Conservation (phyloP, 2,113 vertebrate species). For the Puma concolor region DNA sequence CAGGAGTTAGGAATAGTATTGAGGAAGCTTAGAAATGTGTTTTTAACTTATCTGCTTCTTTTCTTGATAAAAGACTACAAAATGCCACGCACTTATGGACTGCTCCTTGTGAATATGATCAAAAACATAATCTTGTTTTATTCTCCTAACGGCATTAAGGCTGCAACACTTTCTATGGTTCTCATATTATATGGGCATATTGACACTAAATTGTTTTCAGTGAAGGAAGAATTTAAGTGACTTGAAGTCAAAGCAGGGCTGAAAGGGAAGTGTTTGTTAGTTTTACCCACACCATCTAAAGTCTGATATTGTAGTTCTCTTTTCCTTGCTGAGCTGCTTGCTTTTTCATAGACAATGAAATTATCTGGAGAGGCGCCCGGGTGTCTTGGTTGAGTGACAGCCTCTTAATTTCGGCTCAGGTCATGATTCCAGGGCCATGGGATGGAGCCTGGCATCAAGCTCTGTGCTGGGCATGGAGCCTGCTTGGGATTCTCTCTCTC, state of each 20-base stretch:
- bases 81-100: background rate
- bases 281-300: background rate
- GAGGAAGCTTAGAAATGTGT: background rate
- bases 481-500: too few relatives aligned
- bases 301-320: background rate
- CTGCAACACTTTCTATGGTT: background rate
- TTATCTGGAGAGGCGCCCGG: background rate
- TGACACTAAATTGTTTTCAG: background rate
- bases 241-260: background rate
- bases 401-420: too few relatives aligned
- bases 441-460: too few relatives aligned
- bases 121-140: background rate
- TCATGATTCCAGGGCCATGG: too few relatives aligned
- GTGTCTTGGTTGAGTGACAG: too few relatives aligned
- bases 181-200: background rate
- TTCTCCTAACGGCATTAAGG: background rate
- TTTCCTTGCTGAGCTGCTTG: background rate
- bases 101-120: constrained; percentile 7
- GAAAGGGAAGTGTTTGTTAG: background rate
- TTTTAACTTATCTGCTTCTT: constrained; percentile 16
- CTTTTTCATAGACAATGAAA: constrained; percentile 25
- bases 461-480: too few relatives aligned
- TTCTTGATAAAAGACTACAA: background rate
- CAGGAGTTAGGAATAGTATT: background rate
- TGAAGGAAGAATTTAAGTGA: background rate